Percentiles rank a stretch among this genome's conserved stretches.
Evolutionary conservation across 2,888 invertebrate genomes (phyloP).

Genomic region (Andrena dorsata): DNA sequence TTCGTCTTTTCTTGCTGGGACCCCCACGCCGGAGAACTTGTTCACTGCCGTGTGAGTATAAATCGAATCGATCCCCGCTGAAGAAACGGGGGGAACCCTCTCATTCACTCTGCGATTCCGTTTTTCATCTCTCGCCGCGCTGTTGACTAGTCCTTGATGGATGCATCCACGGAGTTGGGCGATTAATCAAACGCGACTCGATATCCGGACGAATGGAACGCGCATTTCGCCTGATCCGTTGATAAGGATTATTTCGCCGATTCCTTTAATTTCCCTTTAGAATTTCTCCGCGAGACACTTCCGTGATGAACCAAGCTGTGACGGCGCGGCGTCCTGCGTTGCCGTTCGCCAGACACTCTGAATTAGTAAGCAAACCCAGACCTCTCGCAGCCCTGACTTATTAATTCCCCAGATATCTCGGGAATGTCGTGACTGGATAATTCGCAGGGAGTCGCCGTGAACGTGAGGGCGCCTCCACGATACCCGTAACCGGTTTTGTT

Average conservation of each 20-base stretch:
- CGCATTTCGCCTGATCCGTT: no score
- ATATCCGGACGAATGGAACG: no score
- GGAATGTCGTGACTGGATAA: slow-evolving; percentile 34
- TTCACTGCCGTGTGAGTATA: not conserved
- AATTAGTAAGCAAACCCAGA: slow-evolving; percentile 34
- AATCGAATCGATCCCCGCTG: slow-evolving; percentile 8
- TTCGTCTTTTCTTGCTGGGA: slow-evolving; percentile 19
- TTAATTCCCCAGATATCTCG: slow-evolving; percentile 36
- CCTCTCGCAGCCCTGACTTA: slow-evolving; percentile 32
- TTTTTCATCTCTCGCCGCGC: not conserved
- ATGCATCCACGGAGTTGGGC: no score
- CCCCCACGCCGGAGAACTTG: not conserved
- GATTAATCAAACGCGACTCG: no score
- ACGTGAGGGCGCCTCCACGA: slow-evolving; percentile 23
- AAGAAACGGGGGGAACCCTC: not conserved
- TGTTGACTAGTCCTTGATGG: not conserved
- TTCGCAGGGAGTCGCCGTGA: slow-evolving; percentile 12
- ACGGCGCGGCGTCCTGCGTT: no score
- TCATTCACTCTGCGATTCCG: not conserved
- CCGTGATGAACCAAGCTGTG: not conserved
- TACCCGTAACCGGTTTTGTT: slow-evolving; percentile 51
- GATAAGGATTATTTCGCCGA: no score
- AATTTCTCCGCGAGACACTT: no score
- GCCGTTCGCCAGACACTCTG: slow-evolving; percentile 2
- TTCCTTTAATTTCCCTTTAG: no score